Evolutionary conservation across 2,797 vertebrate genomes (phyloP).

Genomic region (Rhynchonycteris naso): DNA sequence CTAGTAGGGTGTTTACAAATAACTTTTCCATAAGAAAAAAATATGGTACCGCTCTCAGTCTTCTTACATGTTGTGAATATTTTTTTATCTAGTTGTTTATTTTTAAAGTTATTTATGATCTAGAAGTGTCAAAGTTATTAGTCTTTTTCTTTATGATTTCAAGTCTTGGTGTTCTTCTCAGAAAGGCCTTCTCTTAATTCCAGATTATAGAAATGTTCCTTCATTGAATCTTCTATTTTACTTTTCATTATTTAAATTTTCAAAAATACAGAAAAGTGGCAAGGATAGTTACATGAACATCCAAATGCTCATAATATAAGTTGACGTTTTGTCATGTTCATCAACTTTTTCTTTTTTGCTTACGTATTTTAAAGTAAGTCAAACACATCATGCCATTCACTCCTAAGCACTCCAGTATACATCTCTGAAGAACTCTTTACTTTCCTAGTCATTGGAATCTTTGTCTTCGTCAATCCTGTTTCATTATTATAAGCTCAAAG

Average conservation of each 20-base stretch:
- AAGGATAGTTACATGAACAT: neutral
- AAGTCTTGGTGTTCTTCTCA: neutral
- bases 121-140: neutral
- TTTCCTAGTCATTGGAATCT: conserved; percentile 43
- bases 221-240: neutral
- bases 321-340: conserved; percentile 6
- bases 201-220: neutral
- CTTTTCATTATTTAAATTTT: conserved; percentile 2
- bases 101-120: neutral
- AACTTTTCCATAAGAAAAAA: neutral
- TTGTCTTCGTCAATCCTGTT: neutral
- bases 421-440: neutral
- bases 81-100: conserved; percentile 17
- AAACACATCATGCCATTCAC: neutral
- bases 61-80: neutral
- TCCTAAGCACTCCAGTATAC: neutral
- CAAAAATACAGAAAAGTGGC: conserved; percentile 23
- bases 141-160: conserved; percentile 10
- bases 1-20: neutral
- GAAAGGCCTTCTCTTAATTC: neutral
- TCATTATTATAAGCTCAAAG: neutral
- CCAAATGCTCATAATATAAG: neutral
- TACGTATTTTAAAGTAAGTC: neutral
- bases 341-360: neutral
- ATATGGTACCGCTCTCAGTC: neutral